Base-by-base conservation (phyloP, 2,888 invertebrate genomes). In the Yponomeuta malinellus region DNA sequence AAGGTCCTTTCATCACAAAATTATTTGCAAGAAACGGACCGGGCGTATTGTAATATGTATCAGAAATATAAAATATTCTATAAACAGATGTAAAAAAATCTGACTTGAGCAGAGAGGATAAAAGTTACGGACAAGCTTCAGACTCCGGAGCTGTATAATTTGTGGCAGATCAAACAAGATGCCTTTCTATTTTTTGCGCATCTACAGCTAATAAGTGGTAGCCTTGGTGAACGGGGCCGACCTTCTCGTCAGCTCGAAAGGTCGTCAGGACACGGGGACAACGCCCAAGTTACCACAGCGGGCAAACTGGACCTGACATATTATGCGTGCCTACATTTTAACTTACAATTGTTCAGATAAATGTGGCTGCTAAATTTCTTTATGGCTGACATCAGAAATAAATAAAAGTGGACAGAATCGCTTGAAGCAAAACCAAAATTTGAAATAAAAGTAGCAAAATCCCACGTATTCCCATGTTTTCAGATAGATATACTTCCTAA, bases 181-280 rank as follows among this genome's bases (percentile, higher is more conserved):
- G 52, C 52, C 52, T 52, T 52, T 52, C 2, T 59, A 4, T 15
- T 15, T 59, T 12, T 15, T 59, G 12, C 43, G 43, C 43, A 43
- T 43, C 43, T 8, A 8, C 43, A 43, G 43, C 8, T 43, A 5
- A 43, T 43, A 59, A 59, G 12, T 52, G 12, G 52, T 52, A 12
- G 10, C 12, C 12, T 9, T 52, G 52, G 15, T 78, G 76, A 78
- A 73, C 70, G 72, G 81, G 79, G 77, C 74, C 79, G 86, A 79
- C 88, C 88, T 88, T 85, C 84, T 75, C 78, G 76, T 75, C 29
- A 15, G 33, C 5, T 12, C 52, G 75, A 73, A 43, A 75, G 77
- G 73, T 73, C 81, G 87, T 87, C 10, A 89, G 88, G 89, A 84
- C 89, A 76, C 72, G 63, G 73, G 83, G 81, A 87, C 88, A 89